phyloP scores from a whole-genome alignment of 2,888 invertebrate species.

The Hemithea aestivaria region DNA sequence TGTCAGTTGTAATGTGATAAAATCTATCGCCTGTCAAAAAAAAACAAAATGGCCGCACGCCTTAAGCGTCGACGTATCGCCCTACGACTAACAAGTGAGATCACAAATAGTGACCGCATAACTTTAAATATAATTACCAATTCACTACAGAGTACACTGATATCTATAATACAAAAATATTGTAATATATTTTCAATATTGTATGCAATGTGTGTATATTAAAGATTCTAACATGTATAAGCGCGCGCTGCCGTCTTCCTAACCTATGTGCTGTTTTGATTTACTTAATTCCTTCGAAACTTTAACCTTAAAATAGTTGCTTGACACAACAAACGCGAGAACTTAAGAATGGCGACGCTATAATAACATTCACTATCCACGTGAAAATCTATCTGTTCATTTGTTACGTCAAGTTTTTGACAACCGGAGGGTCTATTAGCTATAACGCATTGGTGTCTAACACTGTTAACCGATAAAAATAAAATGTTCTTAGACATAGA shows the following conservation, averaged over 20 bases:
- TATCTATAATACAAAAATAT: constrained; percentile 77
- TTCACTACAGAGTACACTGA: constrained; percentile 72
- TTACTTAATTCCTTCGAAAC: too few relatives aligned
- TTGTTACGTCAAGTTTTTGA: too few relatives aligned
- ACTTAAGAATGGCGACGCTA: too few relatives aligned
- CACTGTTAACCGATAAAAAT: too few relatives aligned
- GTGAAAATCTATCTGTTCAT: too few relatives aligned
- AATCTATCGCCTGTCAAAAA: constrained; percentile 22
- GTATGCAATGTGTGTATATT: constrained; percentile 69
- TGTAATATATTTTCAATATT: constrained; percentile 53
- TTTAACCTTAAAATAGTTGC: background rate
- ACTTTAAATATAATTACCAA: constrained; percentile 67
- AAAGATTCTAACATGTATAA: constrained; percentile 49
- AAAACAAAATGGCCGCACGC: constrained; percentile 65
- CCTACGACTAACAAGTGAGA: constrained; percentile 47
- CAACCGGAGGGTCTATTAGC: too few relatives aligned
- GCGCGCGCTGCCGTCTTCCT: constrained; percentile 61
- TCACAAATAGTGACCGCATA: constrained; percentile 48
- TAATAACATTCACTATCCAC: too few relatives aligned
- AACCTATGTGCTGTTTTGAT: constrained; percentile 22
- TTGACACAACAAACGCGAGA: too few relatives aligned
- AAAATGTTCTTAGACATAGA: too few relatives aligned
- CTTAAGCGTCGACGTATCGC: constrained; percentile 57
- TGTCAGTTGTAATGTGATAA: constrained; percentile 6
- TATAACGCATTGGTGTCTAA: too few relatives aligned